phyloP scores from a whole-genome alignment of 1,140 invertebrate species.

The Drosophila saltans region DNA sequence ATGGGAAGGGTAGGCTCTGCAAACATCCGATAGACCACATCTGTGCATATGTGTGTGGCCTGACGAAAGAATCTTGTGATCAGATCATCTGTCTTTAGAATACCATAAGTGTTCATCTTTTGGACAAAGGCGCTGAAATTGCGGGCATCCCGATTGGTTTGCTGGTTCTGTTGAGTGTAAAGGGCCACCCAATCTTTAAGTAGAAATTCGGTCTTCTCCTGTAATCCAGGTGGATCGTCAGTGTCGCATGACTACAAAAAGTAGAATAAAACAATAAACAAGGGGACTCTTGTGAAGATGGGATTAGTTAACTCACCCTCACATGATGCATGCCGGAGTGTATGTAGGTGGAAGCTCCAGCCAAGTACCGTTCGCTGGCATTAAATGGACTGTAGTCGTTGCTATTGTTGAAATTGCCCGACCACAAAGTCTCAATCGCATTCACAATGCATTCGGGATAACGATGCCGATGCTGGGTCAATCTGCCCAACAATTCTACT shows the following conservation, averaged over 20 bases:
- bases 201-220: slow-evolving; percentile 97
- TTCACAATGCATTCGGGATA: slow-evolving; percentile 91
- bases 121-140: slow-evolving; percentile 98
- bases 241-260: slow-evolving; percentile 88
- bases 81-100: slow-evolving; percentile 98
- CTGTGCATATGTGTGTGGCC: slow-evolving; percentile 98
- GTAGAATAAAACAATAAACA: slow-evolving; percentile 13
- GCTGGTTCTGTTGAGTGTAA: slow-evolving; percentile 88
- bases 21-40: slow-evolving; percentile 94
- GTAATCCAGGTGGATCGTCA: slow-evolving; percentile 95
- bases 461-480: slow-evolving; percentile 89
- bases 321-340: slow-evolving; percentile 95
- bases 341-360: slow-evolving; percentile 93
- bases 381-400: slow-evolving; percentile 83
- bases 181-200: slow-evolving; percentile 97
- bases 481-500: slow-evolving; percentile 90
- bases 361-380: slow-evolving; percentile 88
- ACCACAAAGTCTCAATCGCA: slow-evolving; percentile 90
- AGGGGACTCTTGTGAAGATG: slow-evolving; percentile 46
- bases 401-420: slow-evolving; percentile 87
- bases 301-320: slow-evolving; percentile 83
- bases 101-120: slow-evolving; percentile 98
- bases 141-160: slow-evolving; percentile 93
- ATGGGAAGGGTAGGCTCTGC: slow-evolving; percentile 85
- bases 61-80: slow-evolving; percentile 98